Evolutionary conservation across 2,113 vertebrate genomes (phyloP), one percentile per base, ranked within the genome.

Genomic region (Syngnathus scovelli): DNA sequence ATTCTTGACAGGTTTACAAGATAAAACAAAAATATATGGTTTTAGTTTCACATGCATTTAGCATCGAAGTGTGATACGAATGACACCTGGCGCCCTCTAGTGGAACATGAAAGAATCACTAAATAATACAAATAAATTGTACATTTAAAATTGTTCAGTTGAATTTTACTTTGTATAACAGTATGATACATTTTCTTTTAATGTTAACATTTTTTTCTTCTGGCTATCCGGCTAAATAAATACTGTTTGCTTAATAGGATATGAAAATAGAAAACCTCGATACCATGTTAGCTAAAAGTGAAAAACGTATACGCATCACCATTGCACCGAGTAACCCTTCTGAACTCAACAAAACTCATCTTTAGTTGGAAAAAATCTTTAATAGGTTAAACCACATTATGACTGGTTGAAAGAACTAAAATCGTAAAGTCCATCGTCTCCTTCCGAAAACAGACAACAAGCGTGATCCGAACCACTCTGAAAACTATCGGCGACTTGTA

Each of bases 371-470:
- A 88, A 78, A 44, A 27, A 83, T 75, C 76, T 89, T 90, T 90
- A 88, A 88, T 90, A 70, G 82, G 81, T 85, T 81, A 86, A 88
- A 88, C 76, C 86, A 87, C 83, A 86, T 80, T 80, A 83, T 82
- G 80, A 84, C 74, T 71, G 64, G 44, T 83, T 84, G 70, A 84
- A 86, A 85, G 70, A 79, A 74, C 51, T 66, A 65, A 76, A 78
- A 81, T 71, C 67, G 72, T 61, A 39, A 81, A 39, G 76, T 82
- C 77, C 80, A 70, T 78, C 74, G 33, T 68, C 78, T 87, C 72
- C 76, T 66, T 76, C 71, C 38, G 66, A 49, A 74, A 71, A 79
- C 69, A 58, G 62, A n/a, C 75, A 71, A 71, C 79, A 70, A 54
- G 60, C 66, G 60, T 79, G 69, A 68, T 12, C 74, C 78, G 70